These are phyloP conservation scores for Antrozous pallidus DNA, from an alignment of 2,797 vertebrate species.

Conservation along the genomic window DNA sequence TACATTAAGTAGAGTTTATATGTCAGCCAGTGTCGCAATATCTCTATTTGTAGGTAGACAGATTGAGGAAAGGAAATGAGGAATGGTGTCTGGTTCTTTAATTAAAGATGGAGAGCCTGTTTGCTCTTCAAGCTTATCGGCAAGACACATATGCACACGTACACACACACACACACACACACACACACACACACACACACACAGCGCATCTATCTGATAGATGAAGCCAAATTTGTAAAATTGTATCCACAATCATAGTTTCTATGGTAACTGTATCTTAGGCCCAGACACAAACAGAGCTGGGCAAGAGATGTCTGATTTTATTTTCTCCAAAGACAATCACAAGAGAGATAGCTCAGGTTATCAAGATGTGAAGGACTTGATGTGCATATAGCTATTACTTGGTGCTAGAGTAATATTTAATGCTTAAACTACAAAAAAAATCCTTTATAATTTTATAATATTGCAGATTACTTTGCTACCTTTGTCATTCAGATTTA, in stretches of 20 bases:
- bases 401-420: constrained; percentile 50
- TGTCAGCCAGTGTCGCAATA: constrained; percentile 68
- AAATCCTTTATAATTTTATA: constrained; percentile 16
- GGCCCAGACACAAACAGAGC: constrained; percentile 82
- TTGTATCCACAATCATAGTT: constrained; percentile 81
- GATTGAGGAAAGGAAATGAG: constrained; percentile 79
- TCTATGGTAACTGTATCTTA: constrained; percentile 87
- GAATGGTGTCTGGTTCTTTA: constrained; percentile 78
- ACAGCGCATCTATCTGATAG: constrained; percentile 70
- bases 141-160: constrained; percentile 53
- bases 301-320: constrained; percentile 77
- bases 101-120: constrained; percentile 79
- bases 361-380: constrained; percentile 63
- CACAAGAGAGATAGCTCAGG: constrained; percentile 69
- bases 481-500: constrained; percentile 35
- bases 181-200: background rate
- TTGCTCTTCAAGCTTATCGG: constrained; percentile 75
- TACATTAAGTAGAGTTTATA: constrained; percentile 70
- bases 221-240: constrained; percentile 84
- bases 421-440: constrained; percentile 4
- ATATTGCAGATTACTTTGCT: constrained; percentile 13
- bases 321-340: constrained; percentile 79
- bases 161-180: background rate
- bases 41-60: constrained; percentile 78
- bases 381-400: constrained; percentile 28